These are phyloP conservation scores for Corticium candelabrum DNA, from an alignment of 37 sponge, comb jelly and placozoan genomes.

Conservation along the genomic window DNA sequence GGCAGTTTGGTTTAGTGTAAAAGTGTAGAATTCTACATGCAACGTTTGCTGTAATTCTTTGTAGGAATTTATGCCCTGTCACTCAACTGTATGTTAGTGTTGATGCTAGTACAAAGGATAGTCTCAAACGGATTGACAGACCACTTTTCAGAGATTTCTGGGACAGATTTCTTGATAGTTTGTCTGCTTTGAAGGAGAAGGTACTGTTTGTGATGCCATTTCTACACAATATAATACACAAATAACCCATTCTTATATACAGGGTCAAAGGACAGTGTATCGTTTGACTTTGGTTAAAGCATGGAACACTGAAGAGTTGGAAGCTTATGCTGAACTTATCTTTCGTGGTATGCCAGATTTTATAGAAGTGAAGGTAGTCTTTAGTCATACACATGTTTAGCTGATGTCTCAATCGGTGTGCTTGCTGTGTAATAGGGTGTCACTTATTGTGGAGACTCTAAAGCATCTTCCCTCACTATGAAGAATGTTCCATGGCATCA, in stretches of 20 bases:
- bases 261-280: slow-evolving; percentile 94
- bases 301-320: slow-evolving; percentile 90
- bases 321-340: slow-evolving; percentile 70
- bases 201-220: slow-evolving; percentile 6
- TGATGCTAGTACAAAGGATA: slow-evolving; percentile 86
- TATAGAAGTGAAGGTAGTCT: slow-evolving; percentile 79
- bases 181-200: slow-evolving; percentile 69
- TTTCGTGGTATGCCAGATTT: slow-evolving; percentile 78
- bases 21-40: neutral
- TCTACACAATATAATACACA: neutral
- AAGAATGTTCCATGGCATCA: slow-evolving; percentile 94
- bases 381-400: neutral
- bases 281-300: slow-evolving; percentile 87
- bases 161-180: slow-evolving; percentile 68
- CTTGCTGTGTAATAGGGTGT: slow-evolving; percentile 47
- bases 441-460: slow-evolving; percentile 88
- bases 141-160: slow-evolving; percentile 90
- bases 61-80: slow-evolving; percentile 65
- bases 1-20: neutral
- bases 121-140: slow-evolving; percentile 85
- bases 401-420: neutral
- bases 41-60: neutral
- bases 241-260: neutral
- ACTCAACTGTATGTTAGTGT: slow-evolving; percentile 96
- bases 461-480: slow-evolving; percentile 82